Evolutionary conservation across 2,113 vertebrate species (phyloP).

Genomic region (Loxodonta africana): DNA sequence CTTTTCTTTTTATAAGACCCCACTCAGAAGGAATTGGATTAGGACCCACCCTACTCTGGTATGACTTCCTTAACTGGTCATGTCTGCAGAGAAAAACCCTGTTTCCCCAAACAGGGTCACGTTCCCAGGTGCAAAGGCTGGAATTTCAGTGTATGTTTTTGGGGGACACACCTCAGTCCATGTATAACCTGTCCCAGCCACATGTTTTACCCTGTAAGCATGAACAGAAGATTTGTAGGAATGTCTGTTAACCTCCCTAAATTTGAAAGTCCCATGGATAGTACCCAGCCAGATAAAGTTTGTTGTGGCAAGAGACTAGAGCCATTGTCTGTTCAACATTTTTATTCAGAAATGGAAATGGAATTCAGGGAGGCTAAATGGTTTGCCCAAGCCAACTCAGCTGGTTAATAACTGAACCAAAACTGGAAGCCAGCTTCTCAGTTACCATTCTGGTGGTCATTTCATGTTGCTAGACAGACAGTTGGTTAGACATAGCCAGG

Average conservation of each 20-base stretch:
- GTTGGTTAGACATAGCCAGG: not conserved
- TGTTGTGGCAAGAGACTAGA: not conserved
- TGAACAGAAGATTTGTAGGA: not conserved
- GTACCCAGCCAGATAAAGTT: not conserved
- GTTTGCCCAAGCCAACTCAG: not conserved
- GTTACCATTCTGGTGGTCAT: not conserved
- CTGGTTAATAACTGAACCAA: not conserved
- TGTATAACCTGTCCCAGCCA: not conserved
- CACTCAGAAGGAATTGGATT: not conserved
- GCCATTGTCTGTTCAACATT: not conserved
- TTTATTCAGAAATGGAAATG: conserved; percentile 8
- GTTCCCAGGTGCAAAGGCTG: not conserved
- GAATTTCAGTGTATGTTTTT: not conserved
- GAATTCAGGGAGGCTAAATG: not conserved
- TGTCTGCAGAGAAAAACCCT: not conserved
- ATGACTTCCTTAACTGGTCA: not conserved
- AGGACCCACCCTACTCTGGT: not conserved
- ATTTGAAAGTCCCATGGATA: not conserved
- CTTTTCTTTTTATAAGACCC: not conserved
- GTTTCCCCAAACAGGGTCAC: not conserved
- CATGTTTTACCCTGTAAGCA: not conserved
- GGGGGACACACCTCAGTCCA: not conserved
- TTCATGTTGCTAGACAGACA: not conserved
- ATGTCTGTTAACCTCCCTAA: not conserved
- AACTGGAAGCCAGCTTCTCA: not conserved